Conservation (phyloP, 2,113 vertebrate genomes). For the Dendrocopos noguchii region DNA sequence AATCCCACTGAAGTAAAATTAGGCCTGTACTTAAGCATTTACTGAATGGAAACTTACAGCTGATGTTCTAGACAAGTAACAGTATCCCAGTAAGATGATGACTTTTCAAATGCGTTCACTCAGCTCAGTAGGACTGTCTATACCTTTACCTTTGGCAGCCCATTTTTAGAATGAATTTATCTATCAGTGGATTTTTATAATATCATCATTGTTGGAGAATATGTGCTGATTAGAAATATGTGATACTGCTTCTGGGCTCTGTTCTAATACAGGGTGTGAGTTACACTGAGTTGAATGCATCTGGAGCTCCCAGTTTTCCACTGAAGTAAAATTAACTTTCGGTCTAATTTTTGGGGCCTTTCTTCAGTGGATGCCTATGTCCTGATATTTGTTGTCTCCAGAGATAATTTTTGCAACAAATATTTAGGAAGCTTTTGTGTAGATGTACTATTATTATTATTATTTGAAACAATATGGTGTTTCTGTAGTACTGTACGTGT, state of each 20-base stretch:
- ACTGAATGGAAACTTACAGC: background rate
- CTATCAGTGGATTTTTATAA: background rate
- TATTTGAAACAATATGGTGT: background rate
- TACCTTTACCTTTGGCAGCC: background rate
- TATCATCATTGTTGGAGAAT: background rate
- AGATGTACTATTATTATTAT: background rate
- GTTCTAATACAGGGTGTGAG: background rate
- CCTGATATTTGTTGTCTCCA: background rate
- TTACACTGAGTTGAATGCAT: background rate
- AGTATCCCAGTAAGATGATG: background rate
- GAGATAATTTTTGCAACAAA: background rate
- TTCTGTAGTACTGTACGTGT: background rate
- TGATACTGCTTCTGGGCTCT: background rate
- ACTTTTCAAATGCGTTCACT: background rate
- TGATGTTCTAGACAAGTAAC: background rate
- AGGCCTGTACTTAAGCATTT: background rate
- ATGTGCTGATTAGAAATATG: background rate
- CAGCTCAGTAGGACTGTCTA: background rate
- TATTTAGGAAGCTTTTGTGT: background rate
- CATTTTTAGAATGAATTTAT: conserved; percentile 17
- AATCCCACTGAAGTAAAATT: background rate
- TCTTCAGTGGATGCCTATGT: background rate
- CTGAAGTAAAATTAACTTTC: background rate
- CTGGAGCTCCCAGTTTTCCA: background rate
- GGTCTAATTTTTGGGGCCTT: background rate